A percentile compares a stretch with the other conserved stretches of the same genome.
These are phyloP conservation scores for Anastatus disparis DNA, from an alignment of 1,140 invertebrate genomes.

Conservation along the genomic window DNA sequence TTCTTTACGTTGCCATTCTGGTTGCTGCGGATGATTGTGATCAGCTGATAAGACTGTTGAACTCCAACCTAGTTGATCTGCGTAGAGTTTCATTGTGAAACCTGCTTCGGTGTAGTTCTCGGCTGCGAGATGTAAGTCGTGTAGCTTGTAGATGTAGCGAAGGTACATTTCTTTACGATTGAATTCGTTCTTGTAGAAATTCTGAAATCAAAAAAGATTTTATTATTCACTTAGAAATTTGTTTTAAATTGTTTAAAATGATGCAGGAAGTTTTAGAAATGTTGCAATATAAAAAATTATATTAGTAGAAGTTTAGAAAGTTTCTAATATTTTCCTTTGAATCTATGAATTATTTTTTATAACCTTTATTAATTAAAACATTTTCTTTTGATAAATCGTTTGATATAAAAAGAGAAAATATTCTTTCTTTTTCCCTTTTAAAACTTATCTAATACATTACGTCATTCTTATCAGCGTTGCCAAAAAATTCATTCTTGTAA, in stretches of 20 bases:
- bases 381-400: too few relatives aligned
- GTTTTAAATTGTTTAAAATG: too few relatives aligned
- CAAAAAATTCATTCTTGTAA: conserved; percentile 20
- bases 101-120: conserved; percentile 97
- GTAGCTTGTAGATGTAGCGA: conserved; percentile 95
- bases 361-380: too few relatives aligned
- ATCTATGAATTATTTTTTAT: too few relatives aligned
- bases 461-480: neutral
- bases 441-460: conserved; percentile 30
- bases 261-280: too few relatives aligned
- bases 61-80: conserved; percentile 90
- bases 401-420: too few relatives aligned
- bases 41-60: conserved; percentile 75
- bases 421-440: too few relatives aligned
- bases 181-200: conserved; percentile 97
- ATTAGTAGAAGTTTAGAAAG: too few relatives aligned
- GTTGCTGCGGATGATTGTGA: conserved; percentile 75
- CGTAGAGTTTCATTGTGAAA: conserved; percentile 93
- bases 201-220: too few relatives aligned
- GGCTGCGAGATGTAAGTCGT: conserved; percentile 91
- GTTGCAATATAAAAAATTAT: too few relatives aligned
- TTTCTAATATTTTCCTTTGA: too few relatives aligned
- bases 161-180: conserved; percentile 96
- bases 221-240: too few relatives aligned
- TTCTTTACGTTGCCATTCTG: conserved; percentile 94